A percentile compares a stretch with the other conserved stretches of the same genome.
These are phyloP conservation scores for Siniperca obscura DNA, from an alignment of 2,797 vertebrate species.

Conservation along the genomic window DNA sequence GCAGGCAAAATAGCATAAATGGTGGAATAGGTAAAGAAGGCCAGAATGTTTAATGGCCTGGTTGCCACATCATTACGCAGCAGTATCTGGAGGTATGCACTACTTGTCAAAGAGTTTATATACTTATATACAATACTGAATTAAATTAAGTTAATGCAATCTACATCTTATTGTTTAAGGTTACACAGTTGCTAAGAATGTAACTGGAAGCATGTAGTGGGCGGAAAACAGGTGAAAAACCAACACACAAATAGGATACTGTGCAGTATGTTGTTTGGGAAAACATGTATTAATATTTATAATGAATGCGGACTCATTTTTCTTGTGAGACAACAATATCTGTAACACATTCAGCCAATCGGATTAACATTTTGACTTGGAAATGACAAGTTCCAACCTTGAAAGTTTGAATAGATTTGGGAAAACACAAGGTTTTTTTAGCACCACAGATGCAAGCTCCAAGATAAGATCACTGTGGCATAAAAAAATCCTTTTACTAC, in stretches of 20 bases:
- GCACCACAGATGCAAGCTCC: neutral
- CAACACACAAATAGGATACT: neutral
- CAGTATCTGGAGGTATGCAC: neutral
- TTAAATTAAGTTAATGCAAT: neutral
- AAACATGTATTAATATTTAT: constrained; percentile 19
- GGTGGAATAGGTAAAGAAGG: neutral
- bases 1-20: constrained; percentile 29
- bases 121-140: neutral
- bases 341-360: neutral
- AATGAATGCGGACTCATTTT: constrained; percentile 8
- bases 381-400: constrained; percentile 18
- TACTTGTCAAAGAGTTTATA: neutral
- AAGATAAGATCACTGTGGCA: constrained; percentile 1
- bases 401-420: constrained; percentile 21
- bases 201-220: neutral
- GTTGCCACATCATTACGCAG: neutral
- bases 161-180: neutral
- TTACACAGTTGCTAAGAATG: neutral
- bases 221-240: constrained; percentile 7
- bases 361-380: constrained; percentile 13
- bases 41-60: neutral
- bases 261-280: neutral
- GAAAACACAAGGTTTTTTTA: constrained; percentile 23
- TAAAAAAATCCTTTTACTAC: neutral
- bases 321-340: constrained; percentile 24